Percentiles rank a stretch among this genome's conserved stretches.
Conservation (phyloP, 2,888 invertebrate species). For the Athrips mouffetella region DNA sequence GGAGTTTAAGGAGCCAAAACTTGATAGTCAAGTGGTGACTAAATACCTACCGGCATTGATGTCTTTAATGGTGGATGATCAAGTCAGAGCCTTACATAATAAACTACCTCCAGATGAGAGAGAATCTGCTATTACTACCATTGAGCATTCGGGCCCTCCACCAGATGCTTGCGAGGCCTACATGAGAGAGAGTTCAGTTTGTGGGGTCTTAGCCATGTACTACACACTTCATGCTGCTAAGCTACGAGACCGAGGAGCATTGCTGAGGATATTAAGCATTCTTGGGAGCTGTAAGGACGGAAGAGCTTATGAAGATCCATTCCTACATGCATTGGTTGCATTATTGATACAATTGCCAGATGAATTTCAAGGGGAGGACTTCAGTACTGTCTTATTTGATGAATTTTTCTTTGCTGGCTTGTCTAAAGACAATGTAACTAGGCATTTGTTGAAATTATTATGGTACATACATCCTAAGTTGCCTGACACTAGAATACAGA, state of each 20-base stretch:
- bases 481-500: conserved; percentile 86
- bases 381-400: conserved; percentile 96
- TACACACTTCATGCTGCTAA: conserved; percentile 94
- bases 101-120: conserved; percentile 95
- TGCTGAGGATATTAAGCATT: conserved; percentile 92
- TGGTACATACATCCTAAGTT: conserved; percentile 94
- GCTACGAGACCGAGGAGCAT: conserved; percentile 86
- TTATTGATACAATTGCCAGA: conserved; percentile 92
- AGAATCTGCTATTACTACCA: conserved; percentile 94
- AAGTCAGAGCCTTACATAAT: conserved; percentile 88
- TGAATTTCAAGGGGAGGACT: conserved; percentile 95
- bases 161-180: conserved; percentile 96
- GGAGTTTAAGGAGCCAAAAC: conserved; percentile 96
- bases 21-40: conserved; percentile 95
- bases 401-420: conserved; percentile 96
- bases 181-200: conserved; percentile 93
- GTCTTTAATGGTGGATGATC: conserved; percentile 94
- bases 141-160: conserved; percentile 95
- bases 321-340: conserved; percentile 93
- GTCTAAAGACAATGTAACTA: conserved; percentile 92
- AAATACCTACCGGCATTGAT: conserved; percentile 96
- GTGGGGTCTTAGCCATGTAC: conserved; percentile 96
- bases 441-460: conserved; percentile 92
- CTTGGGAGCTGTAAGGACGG: conserved; percentile 94
- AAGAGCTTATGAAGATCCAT: conserved; percentile 96